These are phyloP conservation scores for Bugula neritina DNA, from an alignment of 2,888 invertebrate genomes.

Conservation along the genomic window DNA sequence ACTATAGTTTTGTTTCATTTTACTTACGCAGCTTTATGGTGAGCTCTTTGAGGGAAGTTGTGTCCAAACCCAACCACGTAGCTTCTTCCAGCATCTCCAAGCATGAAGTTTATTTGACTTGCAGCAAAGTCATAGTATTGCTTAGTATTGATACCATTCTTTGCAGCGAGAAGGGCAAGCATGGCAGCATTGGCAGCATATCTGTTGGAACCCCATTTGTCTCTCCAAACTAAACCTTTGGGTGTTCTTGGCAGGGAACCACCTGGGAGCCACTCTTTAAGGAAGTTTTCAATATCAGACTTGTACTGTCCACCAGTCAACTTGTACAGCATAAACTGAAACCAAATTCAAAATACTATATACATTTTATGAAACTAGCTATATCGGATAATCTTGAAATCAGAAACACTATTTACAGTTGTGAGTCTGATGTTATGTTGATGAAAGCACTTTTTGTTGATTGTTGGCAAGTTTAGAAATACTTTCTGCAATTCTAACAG, in stretches of 20 bases:
- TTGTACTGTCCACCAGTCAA: constrained; percentile 38
- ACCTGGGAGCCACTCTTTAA: constrained; percentile 40
- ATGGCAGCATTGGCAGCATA: constrained; percentile 42
- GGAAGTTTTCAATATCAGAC: constrained; percentile 36
- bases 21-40: constrained; percentile 37
- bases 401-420: no score
- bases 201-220: constrained; percentile 42
- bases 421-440: no score
- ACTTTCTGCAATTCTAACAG: no score
- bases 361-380: no score
- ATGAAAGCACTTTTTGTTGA: no score
- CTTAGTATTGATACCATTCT: constrained; percentile 36
- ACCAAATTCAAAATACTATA: no score
- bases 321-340: constrained; percentile 39
- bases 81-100: constrained; percentile 28
- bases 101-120: constrained; percentile 42
- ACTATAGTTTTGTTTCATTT: not conserved
- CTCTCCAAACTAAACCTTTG: constrained; percentile 42
- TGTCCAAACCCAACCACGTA: constrained; percentile 37
- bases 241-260: constrained; percentile 41
- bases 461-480: no score
- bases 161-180: constrained; percentile 41
- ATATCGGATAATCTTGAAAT: no score
- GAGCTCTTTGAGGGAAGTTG: constrained; percentile 36
- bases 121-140: constrained; percentile 39